Conservation (phyloP, 2,888 invertebrate species). For the Mesoligia furuncula region DNA sequence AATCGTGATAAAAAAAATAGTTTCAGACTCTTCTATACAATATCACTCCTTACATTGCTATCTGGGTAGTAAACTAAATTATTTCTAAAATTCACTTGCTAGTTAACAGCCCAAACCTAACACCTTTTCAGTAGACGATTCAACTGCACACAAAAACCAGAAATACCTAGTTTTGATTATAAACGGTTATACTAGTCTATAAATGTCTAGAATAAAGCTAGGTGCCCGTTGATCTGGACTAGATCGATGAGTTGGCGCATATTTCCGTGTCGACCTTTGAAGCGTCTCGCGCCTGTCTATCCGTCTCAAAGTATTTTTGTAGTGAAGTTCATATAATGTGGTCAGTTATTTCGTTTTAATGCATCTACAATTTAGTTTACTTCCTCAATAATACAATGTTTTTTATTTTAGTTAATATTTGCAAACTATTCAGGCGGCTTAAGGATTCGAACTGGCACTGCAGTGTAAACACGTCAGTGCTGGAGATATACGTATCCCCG, state of each 20-base stretch:
- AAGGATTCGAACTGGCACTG: not conserved
- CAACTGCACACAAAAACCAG: constrained; percentile 3
- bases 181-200: constrained; percentile 41
- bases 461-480: not conserved
- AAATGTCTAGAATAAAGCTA: constrained; percentile 56
- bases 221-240: constrained; percentile 65
- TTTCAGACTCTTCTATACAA: not conserved
- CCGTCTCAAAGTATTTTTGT: constrained; percentile 60
- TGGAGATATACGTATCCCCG: not conserved
- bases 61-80: not conserved
- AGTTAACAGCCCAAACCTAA: not conserved
- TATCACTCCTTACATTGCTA: not conserved
- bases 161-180: constrained; percentile 34
- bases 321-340: constrained; percentile 49
- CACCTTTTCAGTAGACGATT: constrained; percentile 11
- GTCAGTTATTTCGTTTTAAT: constrained; percentile 15
- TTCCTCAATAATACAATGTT: not conserved
- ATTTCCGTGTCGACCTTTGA: constrained; percentile 71
- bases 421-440: not conserved
- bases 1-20: not conserved
- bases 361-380: not conserved
- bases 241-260: constrained; percentile 69
- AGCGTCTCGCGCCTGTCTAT: constrained; percentile 72
- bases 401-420: not conserved
- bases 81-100: not conserved